A percentile compares a stretch with the other conserved stretches of the same genome.
Evolutionary conservation across 2,888 invertebrate species (phyloP).

Genomic region (Microdon myrmicae): DNA sequence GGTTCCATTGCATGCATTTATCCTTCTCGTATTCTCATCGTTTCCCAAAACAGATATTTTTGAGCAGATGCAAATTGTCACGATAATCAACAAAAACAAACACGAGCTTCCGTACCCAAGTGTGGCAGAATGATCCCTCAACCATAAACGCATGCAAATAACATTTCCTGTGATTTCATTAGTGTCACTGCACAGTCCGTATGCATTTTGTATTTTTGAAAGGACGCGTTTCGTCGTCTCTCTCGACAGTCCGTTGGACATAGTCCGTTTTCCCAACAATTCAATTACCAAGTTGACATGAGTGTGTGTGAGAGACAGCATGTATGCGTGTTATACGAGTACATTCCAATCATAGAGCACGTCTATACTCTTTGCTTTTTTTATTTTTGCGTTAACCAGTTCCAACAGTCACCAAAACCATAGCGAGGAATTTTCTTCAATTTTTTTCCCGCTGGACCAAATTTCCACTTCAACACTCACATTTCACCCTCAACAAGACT

Average conservation of each 20-base stretch:
- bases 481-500: no score
- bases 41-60: no score
- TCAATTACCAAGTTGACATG: no score
- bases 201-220: conserved; percentile 36
- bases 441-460: no score
- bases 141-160: conserved; percentile 46
- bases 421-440: no score
- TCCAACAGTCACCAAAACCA: no score
- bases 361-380: no score
- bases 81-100: conserved; percentile 44
- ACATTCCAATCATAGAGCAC: no score
- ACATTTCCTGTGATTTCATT: conserved; percentile 53
- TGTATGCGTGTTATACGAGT: conserved; percentile 41
- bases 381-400: no score
- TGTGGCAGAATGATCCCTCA: conserved; percentile 14
- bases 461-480: no score
- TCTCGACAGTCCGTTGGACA: conserved; percentile 24
- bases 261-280: conserved; percentile 46
- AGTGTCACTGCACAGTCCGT: conserved; percentile 38
- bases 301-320: conserved; percentile 45
- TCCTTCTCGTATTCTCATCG: no score
- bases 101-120: conserved; percentile 30
- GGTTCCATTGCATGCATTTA: no score
- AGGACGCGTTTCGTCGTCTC: conserved; percentile 18
- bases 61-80: conserved; percentile 27